These are phyloP conservation scores for Harlomillsia oculata DNA, from an alignment of 1,140 invertebrate species.

Conservation along the genomic window DNA sequence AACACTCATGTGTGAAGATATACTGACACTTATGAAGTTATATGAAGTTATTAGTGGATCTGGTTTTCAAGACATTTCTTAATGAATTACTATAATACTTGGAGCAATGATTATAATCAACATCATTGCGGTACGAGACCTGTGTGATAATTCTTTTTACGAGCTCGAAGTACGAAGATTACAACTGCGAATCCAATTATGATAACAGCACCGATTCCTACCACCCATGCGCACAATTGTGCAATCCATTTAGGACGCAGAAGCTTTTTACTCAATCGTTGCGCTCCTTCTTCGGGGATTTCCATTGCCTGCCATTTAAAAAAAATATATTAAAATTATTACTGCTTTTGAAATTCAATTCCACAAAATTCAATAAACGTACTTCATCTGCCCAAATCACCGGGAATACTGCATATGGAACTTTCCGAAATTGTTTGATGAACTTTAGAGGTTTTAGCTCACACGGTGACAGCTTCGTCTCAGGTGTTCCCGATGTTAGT, in stretches of 20 bases:
- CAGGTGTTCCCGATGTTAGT: background rate
- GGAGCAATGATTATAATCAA: too few relatives aligned
- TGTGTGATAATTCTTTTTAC: constrained; percentile 22
- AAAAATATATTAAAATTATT: background rate
- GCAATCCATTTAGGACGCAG: background rate
- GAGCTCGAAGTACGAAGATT: constrained; percentile 16
- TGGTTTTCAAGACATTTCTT: too few relatives aligned
- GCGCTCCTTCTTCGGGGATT: constrained; percentile 6
- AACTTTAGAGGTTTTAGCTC: constrained; percentile 12
- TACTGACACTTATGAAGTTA: too few relatives aligned
- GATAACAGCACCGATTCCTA: background rate
- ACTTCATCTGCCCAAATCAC: constrained; percentile 21
- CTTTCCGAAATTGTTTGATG: constrained; percentile 13
- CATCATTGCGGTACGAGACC: too few relatives aligned
- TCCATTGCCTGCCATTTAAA: background rate
- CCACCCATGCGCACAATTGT: constrained; percentile 9
- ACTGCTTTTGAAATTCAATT: background rate
- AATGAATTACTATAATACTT: too few relatives aligned
- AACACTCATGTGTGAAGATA: too few relatives aligned
- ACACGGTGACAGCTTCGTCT: too few relatives aligned
- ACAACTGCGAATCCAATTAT: constrained; percentile 1
- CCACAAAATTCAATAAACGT: background rate
- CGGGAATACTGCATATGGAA: constrained; percentile 18
- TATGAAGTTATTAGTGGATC: too few relatives aligned
- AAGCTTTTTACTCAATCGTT: constrained; percentile 9